Conservation (phyloP, 2,113 vertebrate genomes). For the Dolichallabes microphthalmus region DNA sequence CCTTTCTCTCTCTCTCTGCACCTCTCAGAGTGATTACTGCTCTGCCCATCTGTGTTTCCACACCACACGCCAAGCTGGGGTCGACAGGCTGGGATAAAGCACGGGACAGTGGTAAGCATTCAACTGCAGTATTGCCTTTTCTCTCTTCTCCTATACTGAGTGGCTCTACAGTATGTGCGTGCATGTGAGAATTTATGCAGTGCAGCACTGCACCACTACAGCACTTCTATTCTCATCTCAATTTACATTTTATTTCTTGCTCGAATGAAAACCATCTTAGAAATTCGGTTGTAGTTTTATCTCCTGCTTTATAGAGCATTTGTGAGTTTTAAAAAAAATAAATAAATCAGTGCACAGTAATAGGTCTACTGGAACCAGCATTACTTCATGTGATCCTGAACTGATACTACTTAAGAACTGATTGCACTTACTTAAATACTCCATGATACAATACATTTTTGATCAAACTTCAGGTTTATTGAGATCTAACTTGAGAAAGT, state of each 20-base stretch:
- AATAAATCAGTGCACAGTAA: background rate
- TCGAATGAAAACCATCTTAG: background rate
- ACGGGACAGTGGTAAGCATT: constrained; percentile 53
- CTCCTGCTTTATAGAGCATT: background rate
- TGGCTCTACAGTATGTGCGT: constrained; percentile 9
- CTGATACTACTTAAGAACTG: background rate
- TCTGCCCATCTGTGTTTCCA: constrained; percentile 39
- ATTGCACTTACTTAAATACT: background rate
- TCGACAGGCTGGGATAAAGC: constrained; percentile 37
- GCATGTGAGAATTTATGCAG: constrained; percentile 14
- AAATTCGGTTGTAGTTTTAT: background rate
- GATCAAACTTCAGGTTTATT: background rate
- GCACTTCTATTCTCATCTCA: constrained; percentile 9
- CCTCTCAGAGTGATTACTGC: constrained; percentile 44
- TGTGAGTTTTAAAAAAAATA: background rate
- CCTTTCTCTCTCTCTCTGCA: constrained; percentile 28
- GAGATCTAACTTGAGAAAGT: constrained; percentile 4
- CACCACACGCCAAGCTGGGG: constrained; percentile 40
- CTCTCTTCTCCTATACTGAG: background rate
- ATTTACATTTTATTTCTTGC: constrained; percentile 1
- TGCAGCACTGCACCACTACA: constrained; percentile 27
- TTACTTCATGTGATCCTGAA: no score
- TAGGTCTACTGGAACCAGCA: no score
- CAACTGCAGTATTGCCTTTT: constrained; percentile 28
- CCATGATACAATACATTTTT: background rate